Evolutionary conservation across 2,888 invertebrate genomes (phyloP).

Genomic region (Orthosia gothica): DNA sequence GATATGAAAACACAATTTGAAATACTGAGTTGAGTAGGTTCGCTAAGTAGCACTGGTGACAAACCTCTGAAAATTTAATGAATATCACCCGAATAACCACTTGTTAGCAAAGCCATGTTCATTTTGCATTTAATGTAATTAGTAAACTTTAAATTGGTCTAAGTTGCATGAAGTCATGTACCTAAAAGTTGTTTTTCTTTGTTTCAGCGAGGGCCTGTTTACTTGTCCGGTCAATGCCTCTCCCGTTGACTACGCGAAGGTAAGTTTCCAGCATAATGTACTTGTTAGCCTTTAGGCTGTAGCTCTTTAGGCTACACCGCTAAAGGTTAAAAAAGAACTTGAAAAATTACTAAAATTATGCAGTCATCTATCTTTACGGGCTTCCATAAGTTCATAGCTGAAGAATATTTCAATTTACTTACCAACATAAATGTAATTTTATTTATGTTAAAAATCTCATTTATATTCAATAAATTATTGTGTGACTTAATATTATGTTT

Average conservation of each 20-base stretch:
- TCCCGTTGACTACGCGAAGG: conserved; percentile 93
- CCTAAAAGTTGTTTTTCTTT: conserved; percentile 67
- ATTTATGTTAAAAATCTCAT: no score
- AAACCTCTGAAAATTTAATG: not conserved
- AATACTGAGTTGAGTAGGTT: not conserved
- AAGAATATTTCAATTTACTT: no score
- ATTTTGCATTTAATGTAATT: no score
- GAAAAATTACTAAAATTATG: not conserved
- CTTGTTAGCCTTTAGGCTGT: no score
- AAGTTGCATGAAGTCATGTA: not conserved
- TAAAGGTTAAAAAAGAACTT: no score
- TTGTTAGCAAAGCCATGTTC: not conserved
- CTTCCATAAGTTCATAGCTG: no score
- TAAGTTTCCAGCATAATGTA: conserved; percentile 72
- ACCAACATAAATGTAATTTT: no score
- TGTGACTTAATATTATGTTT: not conserved
- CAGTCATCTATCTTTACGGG: no score
- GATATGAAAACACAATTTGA: not conserved
- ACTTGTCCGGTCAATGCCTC: conserved; percentile 92
- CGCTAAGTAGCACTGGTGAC: not conserved
- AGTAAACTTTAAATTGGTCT: not conserved
- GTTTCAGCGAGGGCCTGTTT: conserved; percentile 93
- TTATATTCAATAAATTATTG: not conserved
- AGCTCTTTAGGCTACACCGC: no score
- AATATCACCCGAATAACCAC: no score